Percentiles rank a stretch among this genome's conserved stretches.
These are phyloP conservation scores for Aphis gossypii DNA, from an alignment of 1,140 invertebrate species.

Conservation along the genomic window DNA sequence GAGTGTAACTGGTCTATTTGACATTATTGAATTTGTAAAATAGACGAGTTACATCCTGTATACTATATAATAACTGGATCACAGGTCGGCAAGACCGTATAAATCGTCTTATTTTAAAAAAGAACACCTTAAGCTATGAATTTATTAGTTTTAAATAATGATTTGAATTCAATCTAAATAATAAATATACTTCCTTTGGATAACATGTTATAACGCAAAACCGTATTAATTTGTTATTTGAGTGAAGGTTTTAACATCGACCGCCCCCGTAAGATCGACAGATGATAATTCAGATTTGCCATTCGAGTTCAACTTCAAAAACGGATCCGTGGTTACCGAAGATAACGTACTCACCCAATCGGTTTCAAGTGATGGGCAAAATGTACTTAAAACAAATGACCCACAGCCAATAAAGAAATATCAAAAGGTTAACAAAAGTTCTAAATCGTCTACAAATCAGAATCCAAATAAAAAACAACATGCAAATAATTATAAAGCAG, in stretches of 20 bases:
- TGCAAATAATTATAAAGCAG: not conserved
- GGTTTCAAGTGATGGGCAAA: not conserved
- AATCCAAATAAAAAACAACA: not conserved
- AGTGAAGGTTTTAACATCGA: not conserved
- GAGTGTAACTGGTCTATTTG: too few relatives aligned
- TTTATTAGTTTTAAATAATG: too few relatives aligned
- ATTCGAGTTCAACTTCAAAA: not conserved
- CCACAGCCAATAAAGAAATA: not conserved
- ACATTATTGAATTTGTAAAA: too few relatives aligned
- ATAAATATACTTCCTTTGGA: not conserved
- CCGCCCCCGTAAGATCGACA: too few relatives aligned
- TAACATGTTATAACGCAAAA: not conserved
- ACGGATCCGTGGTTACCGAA: not conserved
- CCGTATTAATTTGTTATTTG: not conserved
- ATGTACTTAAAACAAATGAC: not conserved
- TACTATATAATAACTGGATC: too few relatives aligned
- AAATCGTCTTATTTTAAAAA: too few relatives aligned
- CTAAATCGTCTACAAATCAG: not conserved
- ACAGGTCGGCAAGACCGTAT: too few relatives aligned
- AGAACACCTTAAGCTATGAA: too few relatives aligned
- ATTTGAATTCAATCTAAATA: not conserved
- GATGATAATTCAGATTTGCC: not conserved
- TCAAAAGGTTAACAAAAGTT: not conserved
- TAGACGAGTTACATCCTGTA: too few relatives aligned
- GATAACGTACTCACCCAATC: not conserved